Percentiles rank a stretch among this genome's conserved stretches.
phyloP scores from a whole-genome alignment of 1,140 invertebrate genomes.

The Paracyclopina nana region DNA sequence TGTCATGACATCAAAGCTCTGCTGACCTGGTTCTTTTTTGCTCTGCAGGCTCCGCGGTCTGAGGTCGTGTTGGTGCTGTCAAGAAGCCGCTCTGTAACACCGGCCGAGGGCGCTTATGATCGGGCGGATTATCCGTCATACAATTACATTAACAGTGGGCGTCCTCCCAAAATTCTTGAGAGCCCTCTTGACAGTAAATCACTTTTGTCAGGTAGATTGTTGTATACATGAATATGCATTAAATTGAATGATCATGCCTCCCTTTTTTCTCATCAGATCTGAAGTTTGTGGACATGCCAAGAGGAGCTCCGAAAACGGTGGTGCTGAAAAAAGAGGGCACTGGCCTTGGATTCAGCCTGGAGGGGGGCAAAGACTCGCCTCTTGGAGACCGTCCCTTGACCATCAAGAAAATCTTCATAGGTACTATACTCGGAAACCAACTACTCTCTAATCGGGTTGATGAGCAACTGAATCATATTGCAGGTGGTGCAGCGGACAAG shows the following conservation, averaged over 20 bases:
- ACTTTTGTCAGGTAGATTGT: slow-evolving; percentile 19
- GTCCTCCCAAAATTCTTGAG: slow-evolving; percentile 26
- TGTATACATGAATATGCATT: neutral
- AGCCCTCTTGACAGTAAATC: slow-evolving; percentile 23
- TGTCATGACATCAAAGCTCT: too few relatives aligned
- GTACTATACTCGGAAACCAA: slow-evolving; percentile 29
- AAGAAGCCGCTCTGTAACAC: slow-evolving; percentile 25
- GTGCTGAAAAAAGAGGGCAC: slow-evolving; percentile 62
- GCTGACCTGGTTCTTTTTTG: too few relatives aligned
- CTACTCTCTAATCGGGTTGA: neutral
- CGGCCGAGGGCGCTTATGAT: slow-evolving; percentile 21
- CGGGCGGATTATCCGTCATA: slow-evolving; percentile 18
- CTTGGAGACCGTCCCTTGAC: slow-evolving; percentile 61
- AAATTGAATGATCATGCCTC: slow-evolving; percentile 16
- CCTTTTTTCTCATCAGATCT: slow-evolving; percentile 17
- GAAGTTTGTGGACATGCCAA: slow-evolving; percentile 18
- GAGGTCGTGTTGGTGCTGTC: slow-evolving; percentile 45
- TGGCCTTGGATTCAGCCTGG: slow-evolving; percentile 73
- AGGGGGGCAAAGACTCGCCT: slow-evolving; percentile 73
- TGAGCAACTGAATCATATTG: slow-evolving; percentile 14
- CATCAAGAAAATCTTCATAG: slow-evolving; percentile 77
- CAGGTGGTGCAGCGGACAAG: slow-evolving; percentile 76
- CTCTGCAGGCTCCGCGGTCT: slow-evolving; percentile 36
- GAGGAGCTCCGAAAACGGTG: slow-evolving; percentile 28
- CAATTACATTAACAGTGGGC: slow-evolving; percentile 19